Conservation (phyloP, 2,888 invertebrate species). For the Melipona beecheii region DNA sequence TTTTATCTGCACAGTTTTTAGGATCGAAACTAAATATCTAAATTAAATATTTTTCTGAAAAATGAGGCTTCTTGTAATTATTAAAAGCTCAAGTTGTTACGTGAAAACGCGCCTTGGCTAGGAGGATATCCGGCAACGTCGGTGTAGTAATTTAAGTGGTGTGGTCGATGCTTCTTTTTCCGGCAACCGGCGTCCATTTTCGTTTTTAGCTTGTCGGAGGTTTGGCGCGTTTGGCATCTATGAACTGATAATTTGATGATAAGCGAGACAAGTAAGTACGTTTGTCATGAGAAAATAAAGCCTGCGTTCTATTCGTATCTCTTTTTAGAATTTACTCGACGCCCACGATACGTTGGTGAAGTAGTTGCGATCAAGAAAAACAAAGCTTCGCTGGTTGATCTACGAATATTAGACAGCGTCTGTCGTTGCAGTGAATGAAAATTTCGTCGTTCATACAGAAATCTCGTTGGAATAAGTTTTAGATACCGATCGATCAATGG, state of each 20-base stretch:
- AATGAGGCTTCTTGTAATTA: no score
- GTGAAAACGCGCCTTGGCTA: constrained; percentile 23
- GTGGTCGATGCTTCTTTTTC: constrained; percentile 80
- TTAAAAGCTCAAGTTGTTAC: neutral
- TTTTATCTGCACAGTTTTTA: neutral
- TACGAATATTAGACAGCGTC: constrained; percentile 32
- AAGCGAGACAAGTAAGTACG: constrained; percentile 67
- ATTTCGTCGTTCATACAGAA: neutral
- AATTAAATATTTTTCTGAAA: neutral
- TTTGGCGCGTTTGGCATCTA: constrained; percentile 71
- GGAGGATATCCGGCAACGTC: constrained; percentile 59
- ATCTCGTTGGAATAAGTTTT: neutral
- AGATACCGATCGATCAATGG: constrained; percentile 54
- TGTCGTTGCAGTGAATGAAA: neutral
- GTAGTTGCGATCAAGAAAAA: neutral
- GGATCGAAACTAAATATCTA: neutral
- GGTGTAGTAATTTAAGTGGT: constrained; percentile 54
- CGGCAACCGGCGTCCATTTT: constrained; percentile 82
- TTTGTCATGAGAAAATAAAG: neutral
- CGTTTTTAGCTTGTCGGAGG: constrained; percentile 67
- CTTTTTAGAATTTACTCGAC: neutral
- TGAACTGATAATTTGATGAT: constrained; percentile 50
- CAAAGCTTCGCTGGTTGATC: neutral
- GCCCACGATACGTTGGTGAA: neutral
- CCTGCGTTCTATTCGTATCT: neutral